Conservation (phyloP, 2,888 invertebrate species). For the Drepana falcataria region DNA sequence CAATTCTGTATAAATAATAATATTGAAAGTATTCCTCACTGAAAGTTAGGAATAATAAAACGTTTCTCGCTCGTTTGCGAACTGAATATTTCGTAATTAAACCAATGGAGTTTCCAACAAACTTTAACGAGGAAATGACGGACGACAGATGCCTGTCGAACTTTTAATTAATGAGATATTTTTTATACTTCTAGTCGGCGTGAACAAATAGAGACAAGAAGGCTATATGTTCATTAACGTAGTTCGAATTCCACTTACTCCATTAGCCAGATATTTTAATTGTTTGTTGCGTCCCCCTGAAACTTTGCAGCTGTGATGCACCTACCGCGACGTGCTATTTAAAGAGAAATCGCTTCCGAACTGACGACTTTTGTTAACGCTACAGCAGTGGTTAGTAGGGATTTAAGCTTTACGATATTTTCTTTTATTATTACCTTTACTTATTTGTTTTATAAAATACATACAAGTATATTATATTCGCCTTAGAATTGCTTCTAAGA, state of each 20-base stretch:
- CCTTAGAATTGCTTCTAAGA: too few relatives aligned
- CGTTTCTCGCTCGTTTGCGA: background rate
- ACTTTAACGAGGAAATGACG: constrained; percentile 28
- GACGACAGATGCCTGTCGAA: constrained; percentile 38
- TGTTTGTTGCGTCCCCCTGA: constrained; percentile 61
- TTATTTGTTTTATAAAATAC: too few relatives aligned
- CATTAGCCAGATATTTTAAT: constrained; percentile 78
- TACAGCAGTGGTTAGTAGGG: constrained; percentile 1
- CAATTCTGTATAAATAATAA: too few relatives aligned
- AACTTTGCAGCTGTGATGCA: constrained; percentile 65
- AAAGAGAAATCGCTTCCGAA: constrained; percentile 70
- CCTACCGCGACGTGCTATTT: constrained; percentile 70
- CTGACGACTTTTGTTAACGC: constrained; percentile 56
- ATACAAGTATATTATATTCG: too few relatives aligned
- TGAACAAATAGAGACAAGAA: constrained; percentile 56
- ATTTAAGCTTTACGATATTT: too few relatives aligned
- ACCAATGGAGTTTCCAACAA: constrained; percentile 2
- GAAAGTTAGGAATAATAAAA: background rate
- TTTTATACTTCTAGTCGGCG: constrained; percentile 37
- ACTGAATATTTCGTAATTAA: background rate
- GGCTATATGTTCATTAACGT: constrained; percentile 74
- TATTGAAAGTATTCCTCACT: background rate
- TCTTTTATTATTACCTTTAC: too few relatives aligned
- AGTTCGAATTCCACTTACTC: constrained; percentile 64
- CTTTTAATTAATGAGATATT: constrained; percentile 47